Evolutionary conservation across 2,113 vertebrate genomes (phyloP).

Genomic region (Electrona antarctica): DNA sequence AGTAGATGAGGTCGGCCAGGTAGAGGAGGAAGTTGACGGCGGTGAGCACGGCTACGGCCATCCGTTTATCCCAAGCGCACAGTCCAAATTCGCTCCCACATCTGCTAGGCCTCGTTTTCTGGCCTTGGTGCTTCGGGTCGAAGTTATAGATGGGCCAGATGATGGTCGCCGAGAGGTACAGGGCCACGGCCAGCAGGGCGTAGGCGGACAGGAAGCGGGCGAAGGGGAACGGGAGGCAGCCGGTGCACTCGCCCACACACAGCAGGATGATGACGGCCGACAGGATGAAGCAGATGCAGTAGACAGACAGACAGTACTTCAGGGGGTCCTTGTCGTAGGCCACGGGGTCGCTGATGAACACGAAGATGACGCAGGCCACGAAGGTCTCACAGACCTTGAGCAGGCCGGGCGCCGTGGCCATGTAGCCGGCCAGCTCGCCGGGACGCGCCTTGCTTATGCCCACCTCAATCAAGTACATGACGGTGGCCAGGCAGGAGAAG

Average conservation of each 20-base stretch:
- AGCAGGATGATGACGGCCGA: slow-evolving; percentile 83
- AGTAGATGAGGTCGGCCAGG: slow-evolving; percentile 85
- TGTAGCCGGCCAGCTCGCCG: slow-evolving; percentile 88
- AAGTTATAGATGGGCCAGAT: slow-evolving; percentile 91
- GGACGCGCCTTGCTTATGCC: slow-evolving; percentile 85
- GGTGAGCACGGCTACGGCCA: slow-evolving; percentile 83
- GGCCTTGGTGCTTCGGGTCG: slow-evolving; percentile 65
- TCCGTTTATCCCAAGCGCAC: slow-evolving; percentile 80
- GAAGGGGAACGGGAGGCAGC: slow-evolving; percentile 83
- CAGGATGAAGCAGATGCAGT: slow-evolving; percentile 91
- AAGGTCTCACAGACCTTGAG: slow-evolving; percentile 92
- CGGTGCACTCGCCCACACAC: slow-evolving; percentile 86
- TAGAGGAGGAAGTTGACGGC: slow-evolving; percentile 87
- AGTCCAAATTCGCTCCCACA: rapidly evolving
- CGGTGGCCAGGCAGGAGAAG: slow-evolving; percentile 86
- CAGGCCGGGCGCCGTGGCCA: slow-evolving; percentile 88
- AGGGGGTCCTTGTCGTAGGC: slow-evolving; percentile 75
- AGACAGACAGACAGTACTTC: slow-evolving; percentile 88
- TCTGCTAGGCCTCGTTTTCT: slow-evolving; percentile 16
- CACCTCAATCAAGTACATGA: slow-evolving; percentile 85
- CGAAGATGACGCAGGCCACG: slow-evolving; percentile 87
- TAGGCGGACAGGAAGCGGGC: slow-evolving; percentile 85
- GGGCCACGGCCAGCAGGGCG: slow-evolving; percentile 81
- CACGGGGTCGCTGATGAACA: slow-evolving; percentile 77
- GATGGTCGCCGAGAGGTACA: slow-evolving; percentile 84